Conservation (phyloP, 2,797 vertebrate species). For the Prionace glauca region DNA sequence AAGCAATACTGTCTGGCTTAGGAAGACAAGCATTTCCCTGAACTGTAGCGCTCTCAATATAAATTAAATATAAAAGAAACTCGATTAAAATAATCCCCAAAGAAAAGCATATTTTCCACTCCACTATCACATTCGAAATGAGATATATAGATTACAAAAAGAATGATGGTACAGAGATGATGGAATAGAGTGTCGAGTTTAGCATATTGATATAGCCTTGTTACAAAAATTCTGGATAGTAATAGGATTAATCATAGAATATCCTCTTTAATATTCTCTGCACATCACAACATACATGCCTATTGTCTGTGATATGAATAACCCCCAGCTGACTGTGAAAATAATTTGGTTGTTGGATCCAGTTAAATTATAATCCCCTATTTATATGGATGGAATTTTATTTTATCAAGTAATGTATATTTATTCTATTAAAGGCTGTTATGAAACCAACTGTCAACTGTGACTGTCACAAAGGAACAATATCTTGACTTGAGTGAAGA, state of each 20-base stretch:
- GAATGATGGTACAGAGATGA: neutral
- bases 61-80: neutral
- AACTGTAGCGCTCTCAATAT: neutral
- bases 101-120: neutral
- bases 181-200: neutral
- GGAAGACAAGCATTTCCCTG: neutral
- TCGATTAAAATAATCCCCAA: neutral
- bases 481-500: neutral
- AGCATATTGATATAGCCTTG: neutral
- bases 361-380: constrained; percentile 18
- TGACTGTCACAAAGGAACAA: constrained; percentile 14
- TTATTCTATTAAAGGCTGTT: constrained; percentile 7
- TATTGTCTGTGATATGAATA: neutral
- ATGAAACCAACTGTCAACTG: neutral
- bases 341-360: neutral
- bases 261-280: neutral
- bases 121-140: neutral
- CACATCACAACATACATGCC: neutral
- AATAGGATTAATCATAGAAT: neutral
- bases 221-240: neutral
- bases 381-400: constrained; percentile 4
- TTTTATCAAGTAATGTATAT: neutral
- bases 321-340: neutral
- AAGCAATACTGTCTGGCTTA: neutral
- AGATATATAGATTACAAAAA: neutral